Evolutionary conservation across 2,888 invertebrate species (phyloP).

Genomic region (Amorpha juglandis): DNA sequence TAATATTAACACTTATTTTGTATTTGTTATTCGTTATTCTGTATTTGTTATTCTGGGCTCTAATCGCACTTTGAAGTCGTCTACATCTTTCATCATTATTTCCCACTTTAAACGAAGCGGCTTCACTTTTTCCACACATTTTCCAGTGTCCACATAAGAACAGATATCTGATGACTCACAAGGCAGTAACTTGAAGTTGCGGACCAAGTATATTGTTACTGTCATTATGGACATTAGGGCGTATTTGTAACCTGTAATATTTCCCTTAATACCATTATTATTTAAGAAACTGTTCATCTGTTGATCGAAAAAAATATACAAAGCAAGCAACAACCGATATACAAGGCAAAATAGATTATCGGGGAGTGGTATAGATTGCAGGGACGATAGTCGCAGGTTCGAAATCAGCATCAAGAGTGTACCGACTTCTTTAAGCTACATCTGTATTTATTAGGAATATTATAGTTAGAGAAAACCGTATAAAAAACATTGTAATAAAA

Average conservation of each 20-base stretch:
- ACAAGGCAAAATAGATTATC: no score
- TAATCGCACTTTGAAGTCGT: constrained; percentile 31
- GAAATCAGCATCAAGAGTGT: no score
- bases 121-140: constrained; percentile 3
- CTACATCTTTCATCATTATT: constrained; percentile 33
- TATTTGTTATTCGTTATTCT: neutral
- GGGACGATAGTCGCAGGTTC: no score
- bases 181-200: constrained; percentile 14
- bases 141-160: neutral
- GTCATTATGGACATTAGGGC: neutral
- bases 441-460: no score
- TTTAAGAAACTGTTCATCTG: no score
- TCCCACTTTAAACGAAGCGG: constrained; percentile 30
- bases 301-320: no score
- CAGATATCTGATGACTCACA: neutral
- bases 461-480: no score
- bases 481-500: no score
- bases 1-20: no score
- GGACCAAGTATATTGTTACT: neutral
- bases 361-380: no score
- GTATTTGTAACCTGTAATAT: constrained; percentile 3
- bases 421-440: no score
- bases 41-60: constrained; percentile 33
- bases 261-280: neutral
- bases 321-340: no score